Evolutionary conservation across 1,140 invertebrate genomes (phyloP).

Genomic region (Dendrolimus punctatus): DNA sequence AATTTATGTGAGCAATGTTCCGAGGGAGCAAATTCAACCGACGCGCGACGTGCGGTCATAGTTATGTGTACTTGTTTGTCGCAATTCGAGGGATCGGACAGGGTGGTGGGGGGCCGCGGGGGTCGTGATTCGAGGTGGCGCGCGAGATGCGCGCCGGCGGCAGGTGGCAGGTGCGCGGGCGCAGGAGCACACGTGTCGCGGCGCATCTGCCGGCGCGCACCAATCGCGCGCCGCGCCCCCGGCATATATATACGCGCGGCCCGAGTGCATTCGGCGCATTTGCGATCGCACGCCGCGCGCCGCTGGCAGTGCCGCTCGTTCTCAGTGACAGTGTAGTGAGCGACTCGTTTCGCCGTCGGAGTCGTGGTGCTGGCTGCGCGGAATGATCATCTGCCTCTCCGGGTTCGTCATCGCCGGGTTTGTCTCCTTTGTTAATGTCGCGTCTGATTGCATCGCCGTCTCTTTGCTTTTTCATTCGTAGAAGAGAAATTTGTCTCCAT

Average conservation of each 20-base stretch:
- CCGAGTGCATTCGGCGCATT: conserved; percentile 1
- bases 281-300: background rate
- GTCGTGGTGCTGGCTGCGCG: conserved; percentile 8
- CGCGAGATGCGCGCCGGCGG: conserved; percentile 4
- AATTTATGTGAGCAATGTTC: too few species aligned
- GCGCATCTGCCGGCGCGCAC: conserved; percentile 14
- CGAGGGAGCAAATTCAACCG: too few species aligned
- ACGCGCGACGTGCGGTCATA: too few species aligned
- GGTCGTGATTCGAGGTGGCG: background rate
- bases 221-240: conserved; percentile 11
- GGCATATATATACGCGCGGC: conserved; percentile 15
- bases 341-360: conserved; percentile 4
- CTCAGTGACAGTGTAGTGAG: conserved; percentile 3
- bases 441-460: background rate
- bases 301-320: background rate
- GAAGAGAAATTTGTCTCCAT: too few species aligned
- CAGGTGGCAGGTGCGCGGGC: conserved; percentile 16
- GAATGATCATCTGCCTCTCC: conserved; percentile 68
- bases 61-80: too few species aligned
- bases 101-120: background rate
- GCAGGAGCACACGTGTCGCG: conserved; percentile 6
- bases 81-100: too few species aligned
- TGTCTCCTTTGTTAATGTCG: conserved; percentile 17
- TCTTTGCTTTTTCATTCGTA: too few species aligned
- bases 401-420: conserved; percentile 68